Conservation (phyloP, 92 coral and sea anemone genomes). For the Porites divaricata region DNA sequence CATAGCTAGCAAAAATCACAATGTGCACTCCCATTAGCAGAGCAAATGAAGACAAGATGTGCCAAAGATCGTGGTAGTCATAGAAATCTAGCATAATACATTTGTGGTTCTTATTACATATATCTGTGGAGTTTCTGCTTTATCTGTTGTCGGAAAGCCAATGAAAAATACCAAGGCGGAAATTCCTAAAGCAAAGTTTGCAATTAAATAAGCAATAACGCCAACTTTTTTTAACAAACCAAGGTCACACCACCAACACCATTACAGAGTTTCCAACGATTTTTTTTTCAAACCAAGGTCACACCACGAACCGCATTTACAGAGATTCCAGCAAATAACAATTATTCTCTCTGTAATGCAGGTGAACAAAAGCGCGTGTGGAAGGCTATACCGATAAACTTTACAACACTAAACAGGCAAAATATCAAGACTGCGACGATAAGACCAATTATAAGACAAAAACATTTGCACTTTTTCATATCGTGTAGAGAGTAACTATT, state of each 20-base stretch:
- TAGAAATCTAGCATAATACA: conserved; percentile 69
- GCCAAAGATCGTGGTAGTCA: conserved; percentile 90
- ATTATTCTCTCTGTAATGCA: conserved; percentile 56
- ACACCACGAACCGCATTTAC: not conserved
- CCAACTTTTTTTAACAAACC: conserved; percentile 8
- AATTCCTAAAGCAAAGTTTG: conserved; percentile 26
- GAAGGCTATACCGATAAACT: conserved; percentile 37
- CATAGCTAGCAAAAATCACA: conserved; percentile 60
- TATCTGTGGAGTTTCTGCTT: conserved; percentile 51
- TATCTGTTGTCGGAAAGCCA: conserved; percentile 64
- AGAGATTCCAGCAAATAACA: conserved; percentile 50
- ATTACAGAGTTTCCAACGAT: too few species aligned
- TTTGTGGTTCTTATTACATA: conserved; percentile 80
- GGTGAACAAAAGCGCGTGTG: conserved; percentile 65
- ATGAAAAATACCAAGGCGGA: conserved; percentile 64
- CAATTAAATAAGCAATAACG: conserved; percentile 54
- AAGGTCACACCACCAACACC: not conserved
- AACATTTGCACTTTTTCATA: conserved; percentile 10
- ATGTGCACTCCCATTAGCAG: conserved; percentile 76
- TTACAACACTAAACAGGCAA: conserved; percentile 16
- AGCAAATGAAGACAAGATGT: conserved; percentile 88
- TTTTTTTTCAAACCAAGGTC: not conserved
- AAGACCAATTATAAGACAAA: conserved; percentile 32
- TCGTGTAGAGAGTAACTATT: not conserved
- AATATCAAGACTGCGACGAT: conserved; percentile 29